These are phyloP conservation scores for Sinopyrophorus schimmeli DNA, from an alignment of 2,888 invertebrate species.

Conservation along the genomic window DNA sequence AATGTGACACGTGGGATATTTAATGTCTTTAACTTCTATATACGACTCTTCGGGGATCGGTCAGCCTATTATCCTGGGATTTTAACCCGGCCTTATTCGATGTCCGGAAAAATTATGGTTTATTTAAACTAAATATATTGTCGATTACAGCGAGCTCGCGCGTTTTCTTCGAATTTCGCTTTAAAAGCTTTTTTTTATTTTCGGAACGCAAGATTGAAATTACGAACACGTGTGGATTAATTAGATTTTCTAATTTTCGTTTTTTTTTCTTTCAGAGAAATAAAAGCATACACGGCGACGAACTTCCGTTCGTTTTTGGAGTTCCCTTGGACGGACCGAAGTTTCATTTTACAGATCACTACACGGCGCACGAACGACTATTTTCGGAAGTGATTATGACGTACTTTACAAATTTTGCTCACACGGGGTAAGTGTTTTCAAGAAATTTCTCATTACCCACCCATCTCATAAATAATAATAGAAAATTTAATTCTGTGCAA, in stretches of 20 bases:
- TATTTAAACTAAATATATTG: constrained; percentile 41
- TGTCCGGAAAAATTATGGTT: constrained; percentile 40
- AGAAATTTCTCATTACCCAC: too few relatives aligned
- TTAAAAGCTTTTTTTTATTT: too few relatives aligned
- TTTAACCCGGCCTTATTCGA: constrained; percentile 28
- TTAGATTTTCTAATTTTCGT: too few relatives aligned
- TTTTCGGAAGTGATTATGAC: constrained; percentile 87
- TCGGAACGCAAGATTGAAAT: too few relatives aligned
- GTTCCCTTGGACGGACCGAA: constrained; percentile 71
- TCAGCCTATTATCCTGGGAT: constrained; percentile 38
- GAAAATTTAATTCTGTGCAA: too few relatives aligned
- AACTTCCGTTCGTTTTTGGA: constrained; percentile 85
- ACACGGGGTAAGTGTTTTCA: constrained; percentile 78
- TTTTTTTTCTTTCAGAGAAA: constrained; percentile 60
- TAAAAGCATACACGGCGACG: constrained; percentile 82
- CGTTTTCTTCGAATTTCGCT: too few relatives aligned
- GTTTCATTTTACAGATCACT: constrained; percentile 72
- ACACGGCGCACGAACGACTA: constrained; percentile 75
- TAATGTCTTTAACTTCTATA: constrained; percentile 44
- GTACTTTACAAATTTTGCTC: constrained; percentile 88
- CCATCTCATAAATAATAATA: too few relatives aligned
- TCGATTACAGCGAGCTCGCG: too few relatives aligned
- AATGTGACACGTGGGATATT: constrained; percentile 45
- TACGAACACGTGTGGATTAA: too few relatives aligned
- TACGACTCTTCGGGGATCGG: constrained; percentile 40